Conservation (phyloP, 2,888 invertebrate genomes). For the Drosophila trichaetosa region DNA sequence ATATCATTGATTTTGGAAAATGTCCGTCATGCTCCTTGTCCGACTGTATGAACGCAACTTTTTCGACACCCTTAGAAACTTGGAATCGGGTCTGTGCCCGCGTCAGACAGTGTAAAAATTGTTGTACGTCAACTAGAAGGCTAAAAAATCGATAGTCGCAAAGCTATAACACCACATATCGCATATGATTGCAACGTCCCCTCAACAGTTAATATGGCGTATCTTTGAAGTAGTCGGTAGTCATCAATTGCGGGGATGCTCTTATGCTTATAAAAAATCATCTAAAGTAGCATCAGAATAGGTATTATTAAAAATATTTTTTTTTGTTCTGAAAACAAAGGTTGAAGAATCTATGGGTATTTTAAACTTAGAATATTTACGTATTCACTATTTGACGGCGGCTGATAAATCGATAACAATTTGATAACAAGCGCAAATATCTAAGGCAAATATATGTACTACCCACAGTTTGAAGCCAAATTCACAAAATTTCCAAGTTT, state of each 20-base stretch:
- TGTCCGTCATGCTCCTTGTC: no score
- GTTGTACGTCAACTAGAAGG: no score
- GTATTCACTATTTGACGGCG: background rate
- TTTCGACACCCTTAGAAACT: background rate
- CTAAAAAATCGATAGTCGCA: background rate
- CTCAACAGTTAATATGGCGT: no score
- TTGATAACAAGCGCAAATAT: background rate
- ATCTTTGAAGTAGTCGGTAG: no score
- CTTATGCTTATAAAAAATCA: no score
- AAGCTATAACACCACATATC: no score
- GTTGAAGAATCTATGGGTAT: background rate
- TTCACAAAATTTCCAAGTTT: background rate
- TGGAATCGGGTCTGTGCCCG: background rate
- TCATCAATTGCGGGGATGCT: no score
- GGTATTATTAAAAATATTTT: background rate
- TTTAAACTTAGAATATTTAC: background rate
- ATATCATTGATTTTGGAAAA: background rate
- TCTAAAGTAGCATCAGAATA: background rate
- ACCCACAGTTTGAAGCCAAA: no score
- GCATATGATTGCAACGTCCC: no score
- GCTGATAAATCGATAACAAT: background rate
- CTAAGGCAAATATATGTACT: background rate
- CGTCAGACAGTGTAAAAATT: no score
- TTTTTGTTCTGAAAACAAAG: background rate
- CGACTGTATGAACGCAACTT: background rate